phyloP scores from a whole-genome alignment of 2,888 invertebrate species.

The Lycocerus yunnanus region DNA sequence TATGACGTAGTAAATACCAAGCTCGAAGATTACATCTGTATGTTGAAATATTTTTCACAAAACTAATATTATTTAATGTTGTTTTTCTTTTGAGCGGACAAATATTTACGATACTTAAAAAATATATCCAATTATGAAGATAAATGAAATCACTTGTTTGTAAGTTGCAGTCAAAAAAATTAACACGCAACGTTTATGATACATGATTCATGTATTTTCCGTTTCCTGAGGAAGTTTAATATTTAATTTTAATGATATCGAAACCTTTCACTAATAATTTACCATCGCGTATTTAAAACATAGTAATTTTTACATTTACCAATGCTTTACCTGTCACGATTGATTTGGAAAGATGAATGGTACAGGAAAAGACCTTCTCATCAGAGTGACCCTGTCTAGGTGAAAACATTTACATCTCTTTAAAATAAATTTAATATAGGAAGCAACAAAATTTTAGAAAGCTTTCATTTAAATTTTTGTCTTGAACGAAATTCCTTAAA shows the following conservation, averaged over 20 bases:
- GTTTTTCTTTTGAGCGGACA: not conserved
- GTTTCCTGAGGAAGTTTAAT: constrained; percentile 29
- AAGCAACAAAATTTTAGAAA: not conserved
- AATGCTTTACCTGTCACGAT: not conserved
- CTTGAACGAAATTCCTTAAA: not conserved
- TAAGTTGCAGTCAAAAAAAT: constrained; percentile 9
- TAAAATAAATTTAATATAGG: not conserved
- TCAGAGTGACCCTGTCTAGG: not conserved
- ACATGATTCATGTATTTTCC: constrained; percentile 24
- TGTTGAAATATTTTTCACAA: too few relatives aligned
- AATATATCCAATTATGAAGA: not conserved
- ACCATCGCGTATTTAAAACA: not conserved
- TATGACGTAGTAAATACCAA: too few relatives aligned
- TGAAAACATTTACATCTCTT: not conserved
- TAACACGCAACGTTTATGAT: constrained; percentile 24
- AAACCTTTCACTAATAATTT: constrained; percentile 24
- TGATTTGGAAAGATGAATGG: not conserved
- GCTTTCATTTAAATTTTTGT: not conserved
- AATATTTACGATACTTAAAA: not conserved
- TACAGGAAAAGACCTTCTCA: not conserved
- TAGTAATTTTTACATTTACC: not conserved
- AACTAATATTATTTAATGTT: not conserved
- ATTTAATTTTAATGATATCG: constrained; percentile 23
- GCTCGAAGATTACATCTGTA: too few relatives aligned
- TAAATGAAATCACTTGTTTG: not conserved